phyloP scores from a whole-genome alignment of 64 coral and sea anemone species.

The Montipora efflorescens region DNA sequence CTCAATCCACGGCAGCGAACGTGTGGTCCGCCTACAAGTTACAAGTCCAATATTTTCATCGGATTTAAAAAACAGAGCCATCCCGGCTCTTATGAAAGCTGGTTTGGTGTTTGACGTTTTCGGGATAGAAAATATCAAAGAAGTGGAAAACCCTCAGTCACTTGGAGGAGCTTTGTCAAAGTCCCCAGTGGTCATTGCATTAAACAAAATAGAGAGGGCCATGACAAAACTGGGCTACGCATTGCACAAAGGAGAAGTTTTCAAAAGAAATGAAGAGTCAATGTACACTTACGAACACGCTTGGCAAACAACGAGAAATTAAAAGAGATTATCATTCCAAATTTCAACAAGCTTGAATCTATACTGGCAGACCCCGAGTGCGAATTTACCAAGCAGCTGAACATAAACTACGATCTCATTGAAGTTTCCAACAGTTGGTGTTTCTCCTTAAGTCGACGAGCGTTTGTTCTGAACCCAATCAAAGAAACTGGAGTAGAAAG shows the following conservation, averaged over 20 bases:
- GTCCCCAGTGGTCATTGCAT: neutral
- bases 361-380: neutral
- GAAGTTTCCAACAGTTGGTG: neutral
- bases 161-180: too few species aligned
- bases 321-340: neutral
- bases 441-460: neutral
- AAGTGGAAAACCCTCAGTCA: too few species aligned
- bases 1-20: neutral
- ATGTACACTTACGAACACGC: neutral
- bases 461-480: neutral
- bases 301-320: neutral
- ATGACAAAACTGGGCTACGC: neutral
- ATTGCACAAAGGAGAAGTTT: neutral
- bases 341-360: neutral
- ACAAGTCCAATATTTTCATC: neutral
- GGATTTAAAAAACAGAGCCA: neutral
- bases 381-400: neutral
- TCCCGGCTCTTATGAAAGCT: neutral
- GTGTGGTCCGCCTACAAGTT: neutral
- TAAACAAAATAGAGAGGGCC: neutral
- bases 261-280: neutral
- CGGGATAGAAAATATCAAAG: neutral
- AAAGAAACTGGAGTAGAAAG: neutral
- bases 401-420: neutral
- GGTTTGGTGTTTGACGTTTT: neutral